Base-by-base conservation (phyloP, 2,888 invertebrate genomes). In the Macrophya alboannulata region DNA sequence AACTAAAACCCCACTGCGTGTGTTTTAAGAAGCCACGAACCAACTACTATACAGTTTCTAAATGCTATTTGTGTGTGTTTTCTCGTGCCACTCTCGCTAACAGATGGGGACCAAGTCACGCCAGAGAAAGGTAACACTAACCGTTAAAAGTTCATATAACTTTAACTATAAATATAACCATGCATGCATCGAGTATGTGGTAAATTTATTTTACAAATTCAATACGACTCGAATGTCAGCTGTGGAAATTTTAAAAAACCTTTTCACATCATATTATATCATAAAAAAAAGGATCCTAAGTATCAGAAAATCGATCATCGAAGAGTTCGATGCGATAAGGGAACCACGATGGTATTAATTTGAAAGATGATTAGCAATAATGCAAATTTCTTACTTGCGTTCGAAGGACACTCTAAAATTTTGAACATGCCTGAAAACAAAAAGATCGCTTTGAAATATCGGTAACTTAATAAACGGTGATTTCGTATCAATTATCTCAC, bases 81-180 rank as follows among this genome's bases (percentile, higher is more conserved):
- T 89, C 55, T 90, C 90, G 90, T 91, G 88, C 91, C 89, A 87
- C 87, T 86, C 87, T 86, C 87, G 89, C 89, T 87, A 88, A 89
- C 91, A 93, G 93, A 93, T 93, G 93, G 93, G 93, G 91, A 93
- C 92, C 90, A 93, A 93, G 91, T 92, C 93, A 90, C 92, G 93
- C 89, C 93, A 92, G 90, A 92, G 92, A 91, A 93, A 93, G 93
- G 93, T 93, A 93, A 92, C 89, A 59, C 87, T 72, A 87, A 77
- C 1, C 37, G 31, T 77, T 77, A 31, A 17, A 68, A 10, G 68
- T 68, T 68, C 68, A 37, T 68, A 37, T 87, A 76, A 85, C 65
- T 65, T 65, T 25, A 12, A 48, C 25, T 40, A n/a, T n/a, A 59
- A 21, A 77, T 59, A 68, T 48, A 65, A n/a, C 15, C 40, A 72